Conservation (phyloP, 1,140 invertebrate genomes). For the Lasioglossum baleicum region DNA sequence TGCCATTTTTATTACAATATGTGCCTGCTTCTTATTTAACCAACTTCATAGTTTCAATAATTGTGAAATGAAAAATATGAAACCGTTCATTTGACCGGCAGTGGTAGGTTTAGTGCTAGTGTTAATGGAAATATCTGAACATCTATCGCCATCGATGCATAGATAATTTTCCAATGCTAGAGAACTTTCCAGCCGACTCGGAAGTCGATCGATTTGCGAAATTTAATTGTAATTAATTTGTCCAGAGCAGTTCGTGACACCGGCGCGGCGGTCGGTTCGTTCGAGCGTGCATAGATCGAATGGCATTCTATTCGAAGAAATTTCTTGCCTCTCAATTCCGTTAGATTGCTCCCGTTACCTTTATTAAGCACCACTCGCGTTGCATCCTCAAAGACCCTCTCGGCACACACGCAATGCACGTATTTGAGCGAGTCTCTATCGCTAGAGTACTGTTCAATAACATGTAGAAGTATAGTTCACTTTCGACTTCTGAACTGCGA, state of each 20-base stretch:
- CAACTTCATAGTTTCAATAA: no score
- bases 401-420: neutral
- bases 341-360: slow-evolving; percentile 17
- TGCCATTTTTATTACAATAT: no score
- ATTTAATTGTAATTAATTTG: slow-evolving; percentile 30
- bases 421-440: neutral
- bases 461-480: neutral
- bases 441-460: neutral
- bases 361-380: neutral
- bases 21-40: no score
- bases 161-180: no score
- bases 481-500: neutral
- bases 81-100: no score
- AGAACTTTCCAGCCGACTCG: neutral
- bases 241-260: slow-evolving; percentile 5
- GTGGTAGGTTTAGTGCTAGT: no score
- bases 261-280: no score
- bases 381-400: neutral
- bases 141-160: no score
- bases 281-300: slow-evolving; percentile 7
- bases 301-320: slow-evolving; percentile 1
- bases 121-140: no score
- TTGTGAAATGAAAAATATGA: no score
- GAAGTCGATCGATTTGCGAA: neutral
- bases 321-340: slow-evolving; percentile 13